Percentiles rank a stretch among this genome's conserved stretches.
These are phyloP conservation scores for Yponomeuta evonymella DNA, from an alignment of 2,888 invertebrate genomes.

Conservation along the genomic window DNA sequence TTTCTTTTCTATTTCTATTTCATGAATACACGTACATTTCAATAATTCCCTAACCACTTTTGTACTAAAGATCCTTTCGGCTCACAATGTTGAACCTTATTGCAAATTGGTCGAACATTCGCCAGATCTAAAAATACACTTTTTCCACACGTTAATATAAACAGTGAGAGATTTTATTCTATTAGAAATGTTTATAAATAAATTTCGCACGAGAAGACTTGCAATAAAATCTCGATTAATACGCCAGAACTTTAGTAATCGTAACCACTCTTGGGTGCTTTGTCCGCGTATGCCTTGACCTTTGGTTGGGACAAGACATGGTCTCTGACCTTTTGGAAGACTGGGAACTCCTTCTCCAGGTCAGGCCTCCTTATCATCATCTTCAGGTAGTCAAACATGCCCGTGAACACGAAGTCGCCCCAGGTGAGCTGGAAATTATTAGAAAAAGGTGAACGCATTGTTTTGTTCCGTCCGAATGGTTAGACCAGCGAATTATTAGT, in stretches of 20 bases:
- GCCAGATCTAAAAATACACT: no score
- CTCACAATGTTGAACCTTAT: no score
- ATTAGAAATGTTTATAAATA: background rate
- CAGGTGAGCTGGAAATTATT: slow-evolving; percentile 57
- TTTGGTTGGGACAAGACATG: slow-evolving; percentile 46
- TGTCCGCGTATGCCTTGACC: slow-evolving; percentile 51
- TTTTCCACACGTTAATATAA: no score
- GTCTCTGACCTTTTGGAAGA: slow-evolving; percentile 50
- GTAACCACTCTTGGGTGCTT: slow-evolving; percentile 27
- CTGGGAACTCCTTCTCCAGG: slow-evolving; percentile 50
- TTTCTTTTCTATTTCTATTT: no score
- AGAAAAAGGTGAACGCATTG: no score
- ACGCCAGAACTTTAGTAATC: background rate
- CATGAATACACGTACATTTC: no score
- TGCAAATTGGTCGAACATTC: no score
- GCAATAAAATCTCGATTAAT: background rate
- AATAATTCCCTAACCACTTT: no score
- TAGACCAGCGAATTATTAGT: no score
- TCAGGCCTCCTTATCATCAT: slow-evolving; percentile 26
- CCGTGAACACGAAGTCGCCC: slow-evolving; percentile 76
- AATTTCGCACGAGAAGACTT: background rate
- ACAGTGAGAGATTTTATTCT: no score
- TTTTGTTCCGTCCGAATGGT: no score
- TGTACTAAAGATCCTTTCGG: no score
- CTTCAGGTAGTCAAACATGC: slow-evolving; percentile 64